These are phyloP conservation scores for Gadus macrocephalus DNA, from an alignment of 2,113 vertebrate genomes.

Conservation along the genomic window DNA sequence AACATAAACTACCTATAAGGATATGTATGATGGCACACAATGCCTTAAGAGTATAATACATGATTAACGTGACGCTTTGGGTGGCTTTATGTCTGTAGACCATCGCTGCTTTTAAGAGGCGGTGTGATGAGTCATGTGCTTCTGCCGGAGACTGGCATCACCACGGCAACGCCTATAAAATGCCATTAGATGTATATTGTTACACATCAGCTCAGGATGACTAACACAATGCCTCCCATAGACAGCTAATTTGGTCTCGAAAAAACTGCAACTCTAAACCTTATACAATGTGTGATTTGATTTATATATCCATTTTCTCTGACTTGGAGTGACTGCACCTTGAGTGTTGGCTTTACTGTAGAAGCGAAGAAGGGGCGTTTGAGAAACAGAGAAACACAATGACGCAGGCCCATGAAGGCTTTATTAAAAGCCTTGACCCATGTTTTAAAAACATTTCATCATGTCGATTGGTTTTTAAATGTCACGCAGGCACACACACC, in stretches of 20 bases:
- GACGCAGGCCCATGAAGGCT: constrained; percentile 8
- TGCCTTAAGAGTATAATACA: background rate
- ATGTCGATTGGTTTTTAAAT: constrained; percentile 60
- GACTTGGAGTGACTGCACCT: too few relatives aligned
- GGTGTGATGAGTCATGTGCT: constrained; percentile 51
- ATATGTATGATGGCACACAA: background rate
- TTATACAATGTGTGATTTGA: too few relatives aligned
- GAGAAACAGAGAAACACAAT: constrained; percentile 3
- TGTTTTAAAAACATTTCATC: constrained; percentile 29
- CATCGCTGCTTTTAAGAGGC: background rate
- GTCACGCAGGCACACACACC: constrained; percentile 27
- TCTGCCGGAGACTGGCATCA: constrained; percentile 41
- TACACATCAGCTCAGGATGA: constrained; percentile 34
- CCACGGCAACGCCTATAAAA: constrained; percentile 45
- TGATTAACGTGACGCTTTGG: too few relatives aligned
- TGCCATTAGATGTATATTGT: constrained; percentile 21
- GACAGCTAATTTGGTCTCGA: background rate
- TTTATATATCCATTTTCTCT: too few relatives aligned
- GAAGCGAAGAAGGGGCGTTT: too few relatives aligned
- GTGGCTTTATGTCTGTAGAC: background rate
- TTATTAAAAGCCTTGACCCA: constrained; percentile 16
- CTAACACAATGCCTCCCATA: constrained; percentile 25
- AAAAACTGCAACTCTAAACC: too few relatives aligned
- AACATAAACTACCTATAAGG: too few relatives aligned
- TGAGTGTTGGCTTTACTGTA: too few relatives aligned